Evolutionary conservation across 2,797 vertebrate genomes (phyloP).

Genomic region (Orientallactaga sibirica): DNA sequence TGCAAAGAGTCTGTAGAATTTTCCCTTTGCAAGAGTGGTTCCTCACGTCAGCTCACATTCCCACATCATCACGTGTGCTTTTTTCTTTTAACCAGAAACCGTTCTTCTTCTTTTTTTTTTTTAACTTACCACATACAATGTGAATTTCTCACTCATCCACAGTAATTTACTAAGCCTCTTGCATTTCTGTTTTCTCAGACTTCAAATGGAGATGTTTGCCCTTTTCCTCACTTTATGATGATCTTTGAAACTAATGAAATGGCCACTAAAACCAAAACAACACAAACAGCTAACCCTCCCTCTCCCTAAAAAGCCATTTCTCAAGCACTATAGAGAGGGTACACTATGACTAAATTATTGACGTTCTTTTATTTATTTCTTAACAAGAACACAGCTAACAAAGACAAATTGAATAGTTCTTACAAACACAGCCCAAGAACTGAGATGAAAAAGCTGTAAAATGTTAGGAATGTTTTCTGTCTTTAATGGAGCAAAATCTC

Average conservation of each 20-base stretch:
- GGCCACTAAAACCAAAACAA: neutral
- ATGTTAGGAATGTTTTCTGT: neutral
- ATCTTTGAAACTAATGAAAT: slow-evolving; percentile 40
- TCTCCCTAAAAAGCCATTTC: neutral
- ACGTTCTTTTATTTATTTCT: slow-evolving; percentile 38
- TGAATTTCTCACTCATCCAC: slow-evolving; percentile 29
- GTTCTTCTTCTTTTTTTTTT: neutral
- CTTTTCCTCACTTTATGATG: neutral
- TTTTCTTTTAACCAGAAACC: slow-evolving; percentile 12
- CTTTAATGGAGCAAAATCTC: neutral
- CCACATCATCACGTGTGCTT: neutral
- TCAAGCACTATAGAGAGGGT: neutral
- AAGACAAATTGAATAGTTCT: neutral
- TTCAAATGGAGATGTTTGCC: slow-evolving; percentile 13
- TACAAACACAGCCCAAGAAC: neutral
- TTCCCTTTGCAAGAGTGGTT: neutral
- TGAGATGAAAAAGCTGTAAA: neutral
- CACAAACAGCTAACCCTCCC: no score
- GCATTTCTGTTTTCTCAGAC: slow-evolving; percentile 26
- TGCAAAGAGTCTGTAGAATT: neutral
- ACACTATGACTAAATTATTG: neutral
- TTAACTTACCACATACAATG: neutral
- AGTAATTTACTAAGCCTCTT: slow-evolving; percentile 8
- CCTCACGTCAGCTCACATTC: neutral
- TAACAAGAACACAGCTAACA: slow-evolving; percentile 33